A percentile compares a stretch with the other conserved stretches of the same genome.
Evolutionary conservation across 2,797 vertebrate genomes (phyloP).

Genomic region (Pempheris klunzingeri): DNA sequence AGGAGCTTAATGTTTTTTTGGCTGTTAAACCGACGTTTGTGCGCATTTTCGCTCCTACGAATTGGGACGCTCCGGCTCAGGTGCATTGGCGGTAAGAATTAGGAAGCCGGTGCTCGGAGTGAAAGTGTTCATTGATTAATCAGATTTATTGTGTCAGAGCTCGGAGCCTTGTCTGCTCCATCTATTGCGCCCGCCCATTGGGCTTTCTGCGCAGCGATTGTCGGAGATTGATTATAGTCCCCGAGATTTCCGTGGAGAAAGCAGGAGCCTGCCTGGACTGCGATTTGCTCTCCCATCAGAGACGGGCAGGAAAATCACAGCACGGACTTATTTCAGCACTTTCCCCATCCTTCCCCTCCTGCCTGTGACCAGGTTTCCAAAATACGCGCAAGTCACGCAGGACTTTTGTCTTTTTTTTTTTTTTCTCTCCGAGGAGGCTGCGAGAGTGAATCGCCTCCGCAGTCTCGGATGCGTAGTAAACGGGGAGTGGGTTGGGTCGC

Average conservation of each 20-base stretch:
- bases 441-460: conserved; percentile 69
- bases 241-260: conserved; percentile 72
- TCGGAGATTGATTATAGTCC: conserved; percentile 74
- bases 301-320: conserved; percentile 17
- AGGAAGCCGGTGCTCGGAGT: neutral
- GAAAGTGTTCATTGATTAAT: conserved; percentile 61
- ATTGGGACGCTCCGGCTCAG: conserved; percentile 24
- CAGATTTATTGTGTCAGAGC: conserved; percentile 52
- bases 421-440: conserved; percentile 30
- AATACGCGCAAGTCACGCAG: conserved; percentile 50
- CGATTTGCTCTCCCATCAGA: conserved; percentile 57
- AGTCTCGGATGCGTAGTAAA: conserved; percentile 79
- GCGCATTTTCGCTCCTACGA: conserved; percentile 3
- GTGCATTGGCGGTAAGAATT: conserved; percentile 12
- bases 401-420: conserved; percentile 37
- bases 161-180: conserved; percentile 67
- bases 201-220: conserved; percentile 70
- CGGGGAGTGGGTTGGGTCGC: conserved; percentile 82
- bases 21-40: neutral
- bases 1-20: neutral
- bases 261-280: conserved; percentile 47
- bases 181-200: conserved; percentile 77
- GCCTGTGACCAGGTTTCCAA: conserved; percentile 18
- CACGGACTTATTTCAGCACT: conserved; percentile 42
- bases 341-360: too few species aligned